Conservation (phyloP, 2,888 invertebrate genomes). For the Notodonta dromedarius region DNA sequence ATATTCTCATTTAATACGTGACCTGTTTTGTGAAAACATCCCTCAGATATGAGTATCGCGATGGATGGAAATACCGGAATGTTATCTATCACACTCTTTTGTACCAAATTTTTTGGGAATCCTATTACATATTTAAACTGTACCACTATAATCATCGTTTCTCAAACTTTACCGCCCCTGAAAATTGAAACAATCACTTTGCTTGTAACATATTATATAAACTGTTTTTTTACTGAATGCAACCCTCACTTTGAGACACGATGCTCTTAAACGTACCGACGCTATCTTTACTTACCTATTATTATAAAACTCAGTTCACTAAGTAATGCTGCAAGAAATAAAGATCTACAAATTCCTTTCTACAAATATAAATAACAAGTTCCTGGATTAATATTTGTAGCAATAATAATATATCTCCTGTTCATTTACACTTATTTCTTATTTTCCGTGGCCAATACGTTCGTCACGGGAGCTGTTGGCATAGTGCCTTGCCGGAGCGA, state of each 20-base stretch:
- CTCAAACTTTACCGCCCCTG: too few relatives aligned
- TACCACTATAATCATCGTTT: neutral
- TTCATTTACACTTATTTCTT: constrained; percentile 34
- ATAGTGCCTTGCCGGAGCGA: constrained; percentile 56
- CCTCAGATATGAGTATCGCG: constrained; percentile 74
- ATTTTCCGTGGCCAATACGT: constrained; percentile 27
- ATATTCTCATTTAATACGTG: constrained; percentile 85
- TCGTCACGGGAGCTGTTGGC: constrained; percentile 59
- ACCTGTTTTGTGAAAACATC: constrained; percentile 79
- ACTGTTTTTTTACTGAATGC: too few relatives aligned
- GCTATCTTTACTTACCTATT: too few relatives aligned
- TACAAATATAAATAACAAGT: neutral
- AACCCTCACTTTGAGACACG: too few relatives aligned
- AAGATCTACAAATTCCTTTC: neutral
- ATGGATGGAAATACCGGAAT: constrained; percentile 64
- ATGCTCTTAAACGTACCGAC: too few relatives aligned
- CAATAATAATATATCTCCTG: constrained; percentile 12
- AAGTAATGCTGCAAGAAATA: too few relatives aligned
- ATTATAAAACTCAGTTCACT: too few relatives aligned
- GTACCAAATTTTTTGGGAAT: constrained; percentile 51
- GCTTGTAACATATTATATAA: too few relatives aligned
- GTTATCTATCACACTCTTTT: constrained; percentile 75
- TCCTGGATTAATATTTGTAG: neutral
- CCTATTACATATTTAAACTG: constrained; percentile 30
- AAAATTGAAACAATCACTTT: too few relatives aligned